These are phyloP conservation scores for Rhinoptilus africanus DNA, from an alignment of 2,113 vertebrate genomes.

Conservation along the genomic window DNA sequence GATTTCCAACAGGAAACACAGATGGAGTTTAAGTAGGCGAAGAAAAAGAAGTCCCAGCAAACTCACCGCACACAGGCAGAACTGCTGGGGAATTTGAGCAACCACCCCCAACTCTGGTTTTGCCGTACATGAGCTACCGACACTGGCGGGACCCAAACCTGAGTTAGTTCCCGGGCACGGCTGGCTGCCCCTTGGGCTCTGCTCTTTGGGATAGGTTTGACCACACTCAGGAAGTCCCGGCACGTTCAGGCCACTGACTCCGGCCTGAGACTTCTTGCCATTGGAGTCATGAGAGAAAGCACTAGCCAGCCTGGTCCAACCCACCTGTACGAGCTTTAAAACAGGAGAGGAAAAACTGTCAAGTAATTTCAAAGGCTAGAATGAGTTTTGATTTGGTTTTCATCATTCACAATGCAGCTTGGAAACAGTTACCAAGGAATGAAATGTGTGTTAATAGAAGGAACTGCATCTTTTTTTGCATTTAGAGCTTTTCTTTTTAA, in stretches of 20 bases:
- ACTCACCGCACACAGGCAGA: neutral
- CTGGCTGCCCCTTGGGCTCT: neutral
- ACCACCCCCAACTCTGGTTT: neutral
- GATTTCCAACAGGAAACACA: neutral
- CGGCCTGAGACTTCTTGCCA: neutral
- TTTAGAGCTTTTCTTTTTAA: neutral
- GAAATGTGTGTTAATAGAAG: neutral
- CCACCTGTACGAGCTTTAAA: rapidly evolving
- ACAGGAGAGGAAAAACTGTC: neutral
- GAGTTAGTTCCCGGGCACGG: too few species aligned
- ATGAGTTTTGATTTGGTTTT: neutral
- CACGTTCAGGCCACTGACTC: neutral
- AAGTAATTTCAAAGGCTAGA: neutral
- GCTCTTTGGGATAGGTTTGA: neutral
- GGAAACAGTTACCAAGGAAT: constrained; percentile 28
- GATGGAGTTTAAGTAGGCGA: neutral
- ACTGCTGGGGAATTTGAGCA: neutral
- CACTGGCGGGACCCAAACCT: neutral
- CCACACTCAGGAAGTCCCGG: neutral
- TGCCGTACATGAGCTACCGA: neutral
- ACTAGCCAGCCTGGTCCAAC: neutral
- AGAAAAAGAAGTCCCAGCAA: neutral
- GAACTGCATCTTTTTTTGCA: neutral
- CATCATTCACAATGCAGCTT: neutral
- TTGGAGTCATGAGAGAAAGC: neutral